Evolutionary conservation across 2,797 vertebrate genomes (phyloP), one percentile per base, ranked within the genome.

Genomic region (Hafferia zeledoni): DNA sequence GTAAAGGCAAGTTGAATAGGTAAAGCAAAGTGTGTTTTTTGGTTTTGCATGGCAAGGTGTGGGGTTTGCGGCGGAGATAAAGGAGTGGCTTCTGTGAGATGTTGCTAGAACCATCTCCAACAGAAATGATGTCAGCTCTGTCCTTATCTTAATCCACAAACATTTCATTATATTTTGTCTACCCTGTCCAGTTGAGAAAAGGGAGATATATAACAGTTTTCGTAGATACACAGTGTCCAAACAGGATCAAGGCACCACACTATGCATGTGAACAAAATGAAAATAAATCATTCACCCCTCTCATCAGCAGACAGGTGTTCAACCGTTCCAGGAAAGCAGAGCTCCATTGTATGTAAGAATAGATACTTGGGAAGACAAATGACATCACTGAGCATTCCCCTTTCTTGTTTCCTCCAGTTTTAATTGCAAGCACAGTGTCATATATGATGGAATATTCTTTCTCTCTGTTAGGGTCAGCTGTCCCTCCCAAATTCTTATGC

Each of bases 51-150:
- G 63, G 33, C 22, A 57, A 68, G 23, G 18, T 46, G 31, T 22
- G 16, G 0, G 8, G 3, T 33, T 59, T 53, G 39, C 2, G 0
- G 4, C 9, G 2, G 0, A 0, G 25, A 47, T 79, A n/a, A 4
- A 57, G 37, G 7, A 6, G 6, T 59, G 31, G 10, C 8, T 64
- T 75, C 23, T 64, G 10, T 37, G 60, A 57, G 59, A 61, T 50
- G 22, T 17, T 79, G 4, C 33, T 68, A 35, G 27, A 47, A 30
- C 17, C 24, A 11, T 10, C 22, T 56, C 44, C 19, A 28, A 37
- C 10, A 69, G 33, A 52, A 41, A 6, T 28, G 70, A 1, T 13
- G 18, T 31, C 18, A 41, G 2, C 11, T 47, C 16, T n/a, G 27
- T 47, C 16, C 46, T 47, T 35, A 28, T 10, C 23, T 43, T 3